phyloP scores from a whole-genome alignment of 1,140 invertebrate genomes.

The Bombus pyrosoma region DNA sequence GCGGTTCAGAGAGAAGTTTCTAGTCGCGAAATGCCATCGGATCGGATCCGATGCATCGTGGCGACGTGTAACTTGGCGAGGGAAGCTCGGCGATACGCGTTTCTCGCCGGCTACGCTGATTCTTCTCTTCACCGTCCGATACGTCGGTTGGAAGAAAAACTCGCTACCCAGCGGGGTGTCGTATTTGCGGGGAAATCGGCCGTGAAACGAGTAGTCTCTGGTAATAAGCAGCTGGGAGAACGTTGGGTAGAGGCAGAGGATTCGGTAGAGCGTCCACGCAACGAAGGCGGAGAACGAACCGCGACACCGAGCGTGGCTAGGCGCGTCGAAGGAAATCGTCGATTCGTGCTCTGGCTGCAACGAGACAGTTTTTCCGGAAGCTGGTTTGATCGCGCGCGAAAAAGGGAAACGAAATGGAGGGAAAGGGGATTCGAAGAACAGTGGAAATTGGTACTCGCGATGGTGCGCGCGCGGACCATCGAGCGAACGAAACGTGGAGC shows the following conservation, averaged over 20 bases:
- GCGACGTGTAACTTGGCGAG: too few relatives aligned
- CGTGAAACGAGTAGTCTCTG: slow-evolving; percentile 61
- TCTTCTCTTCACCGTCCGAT: background rate
- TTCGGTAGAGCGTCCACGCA: background rate
- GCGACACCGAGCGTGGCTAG: background rate
- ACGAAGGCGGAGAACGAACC: background rate
- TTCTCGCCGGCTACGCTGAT: too few relatives aligned
- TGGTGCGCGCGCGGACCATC: slow-evolving; percentile 4
- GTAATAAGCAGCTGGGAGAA: slow-evolving; percentile 36
- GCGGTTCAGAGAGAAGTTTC: too few relatives aligned
- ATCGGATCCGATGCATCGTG: too few relatives aligned
- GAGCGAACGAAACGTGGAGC: slow-evolving; percentile 14
- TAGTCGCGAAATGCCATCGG: too few relatives aligned
- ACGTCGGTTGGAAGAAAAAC: background rate
- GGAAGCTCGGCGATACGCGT: too few relatives aligned
- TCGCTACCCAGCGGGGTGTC: background rate
- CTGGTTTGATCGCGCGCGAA: slow-evolving; percentile 17
- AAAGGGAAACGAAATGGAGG: slow-evolving; percentile 19
- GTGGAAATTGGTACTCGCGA: background rate
- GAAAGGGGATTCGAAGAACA: background rate
- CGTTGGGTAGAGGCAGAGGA: slow-evolving; percentile 20
- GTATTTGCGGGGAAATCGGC: slow-evolving; percentile 53
- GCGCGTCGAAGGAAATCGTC: slow-evolving; percentile 30
- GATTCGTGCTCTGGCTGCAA: slow-evolving; percentile 17
- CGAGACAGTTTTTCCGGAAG: slow-evolving; percentile 56